These are phyloP conservation scores for Misgurnus anguillicaudatus DNA, from an alignment of 2,113 vertebrate genomes.

Conservation along the genomic window DNA sequence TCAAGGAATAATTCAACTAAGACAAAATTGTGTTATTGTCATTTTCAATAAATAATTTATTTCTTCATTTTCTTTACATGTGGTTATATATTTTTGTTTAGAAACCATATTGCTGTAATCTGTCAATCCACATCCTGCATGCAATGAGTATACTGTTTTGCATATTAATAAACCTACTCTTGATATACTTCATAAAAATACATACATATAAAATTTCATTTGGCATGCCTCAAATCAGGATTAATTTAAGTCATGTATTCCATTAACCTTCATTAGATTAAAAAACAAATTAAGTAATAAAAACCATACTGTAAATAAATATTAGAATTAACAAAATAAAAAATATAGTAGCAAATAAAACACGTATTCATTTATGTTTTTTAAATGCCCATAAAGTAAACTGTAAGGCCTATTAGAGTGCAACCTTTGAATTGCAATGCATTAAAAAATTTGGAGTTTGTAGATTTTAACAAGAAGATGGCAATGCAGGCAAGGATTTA, in stretches of 20 bases:
- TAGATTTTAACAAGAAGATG: conserved; percentile 2
- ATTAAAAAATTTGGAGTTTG: background rate
- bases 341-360: conserved; percentile 36
- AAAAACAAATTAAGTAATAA: conserved; percentile 26
- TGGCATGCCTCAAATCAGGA: conserved; percentile 40
- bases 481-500: conserved; percentile 7
- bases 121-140: conserved; percentile 52
- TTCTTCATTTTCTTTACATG: conserved; percentile 46
- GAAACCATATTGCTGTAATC: conserved; percentile 54
- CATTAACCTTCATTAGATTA: conserved; percentile 15
- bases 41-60: conserved; percentile 49
- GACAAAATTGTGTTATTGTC: conserved; percentile 30
- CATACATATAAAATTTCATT: conserved; percentile 37
- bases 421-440: too few species aligned
- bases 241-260: conserved; percentile 10
- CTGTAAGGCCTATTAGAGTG: background rate
- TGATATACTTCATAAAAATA: conserved; percentile 45
- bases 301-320: conserved; percentile 6
- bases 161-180: conserved; percentile 17
- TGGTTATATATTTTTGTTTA: conserved; percentile 43
- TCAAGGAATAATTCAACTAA: background rate
- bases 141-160: conserved; percentile 43
- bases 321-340: conserved; percentile 34
- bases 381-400: conserved; percentile 34
- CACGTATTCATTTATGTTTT: background rate